Evolutionary conservation across 2,888 invertebrate species (phyloP), one percentile per base, ranked within the genome.

Genomic region (Eucriotettix oculatus): DNA sequence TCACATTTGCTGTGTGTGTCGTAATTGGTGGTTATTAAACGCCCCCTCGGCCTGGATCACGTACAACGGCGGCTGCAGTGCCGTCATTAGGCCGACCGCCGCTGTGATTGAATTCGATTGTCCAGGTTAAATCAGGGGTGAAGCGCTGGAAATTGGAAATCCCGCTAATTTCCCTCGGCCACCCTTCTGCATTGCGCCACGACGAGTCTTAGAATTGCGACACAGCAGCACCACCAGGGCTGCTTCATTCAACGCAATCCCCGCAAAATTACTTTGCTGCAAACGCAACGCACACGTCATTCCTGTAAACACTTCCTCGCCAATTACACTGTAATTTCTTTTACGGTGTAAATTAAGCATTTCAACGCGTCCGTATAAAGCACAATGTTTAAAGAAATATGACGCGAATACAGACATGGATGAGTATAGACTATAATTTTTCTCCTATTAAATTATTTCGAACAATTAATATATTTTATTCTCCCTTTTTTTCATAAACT

Each of bases 121-220:
- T 60, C 54, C 60, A 58, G 57, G 60, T 60, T 60, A 60, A 60
- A 60, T 58, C 60, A 60, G 60, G 60, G 60, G 60, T 58, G 60
- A 58, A 60, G 60, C 60, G 57, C 54, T 60, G 60, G 58, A 60
- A 60, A 60, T 60, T 60, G 60, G 60, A 60, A 59, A 60, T 60
- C 60, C 56, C 57, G 57, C 60, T 60, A 60, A 60, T 60, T 60
- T 60, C 60, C 60, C 60, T 44, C 48, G 42, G 42, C n/a, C 42
- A 42, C 57, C 52, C 57, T 44, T 48, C 48, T 14, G 48, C n/a
- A n/a, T 48, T 48, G 48, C 48, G 48, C 48, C 14, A 12, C 48
- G 48, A 12, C 12, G 48, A n/a, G n/a, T 14, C 12, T 48, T 48
- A n/a, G 12, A 14, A 12, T 12, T 48, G 12, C 48, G 48, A 12